A percentile compares a stretch with the other conserved stretches of the same genome.
These are phyloP conservation scores for Chascanopsetta lugubris DNA, from an alignment of 2,113 vertebrate species.

Conservation along the genomic window DNA sequence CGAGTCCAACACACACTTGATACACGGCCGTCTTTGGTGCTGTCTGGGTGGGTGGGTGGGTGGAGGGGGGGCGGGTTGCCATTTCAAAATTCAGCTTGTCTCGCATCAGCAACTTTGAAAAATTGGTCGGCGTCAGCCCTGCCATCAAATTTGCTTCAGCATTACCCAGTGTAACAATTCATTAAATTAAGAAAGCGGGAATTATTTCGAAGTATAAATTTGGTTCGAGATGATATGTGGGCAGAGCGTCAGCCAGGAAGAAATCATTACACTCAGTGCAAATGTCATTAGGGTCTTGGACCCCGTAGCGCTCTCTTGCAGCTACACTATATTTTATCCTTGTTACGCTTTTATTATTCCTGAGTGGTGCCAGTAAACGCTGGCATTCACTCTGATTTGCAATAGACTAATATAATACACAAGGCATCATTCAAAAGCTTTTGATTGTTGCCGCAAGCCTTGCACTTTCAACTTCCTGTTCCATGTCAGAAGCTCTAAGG, in stretches of 20 bases:
- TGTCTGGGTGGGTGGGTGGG: background rate
- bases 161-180: background rate
- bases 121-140: background rate
- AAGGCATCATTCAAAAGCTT: conserved; percentile 9
- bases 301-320: background rate
- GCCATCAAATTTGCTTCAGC: background rate
- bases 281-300: conserved; percentile 1
- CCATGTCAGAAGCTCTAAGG: conserved; percentile 48
- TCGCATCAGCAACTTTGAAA: background rate
- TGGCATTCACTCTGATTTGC: background rate
- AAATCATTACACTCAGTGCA: background rate
- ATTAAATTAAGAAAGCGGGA: background rate
- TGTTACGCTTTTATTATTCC: conserved; percentile 21
- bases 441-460: conserved; percentile 5
- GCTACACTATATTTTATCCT: conserved; percentile 9
- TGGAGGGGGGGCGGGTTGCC: background rate
- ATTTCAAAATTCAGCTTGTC: background rate
- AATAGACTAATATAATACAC: conserved; percentile 2
- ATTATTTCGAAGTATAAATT: background rate
- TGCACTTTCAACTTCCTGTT: conserved; percentile 49
- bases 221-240: background rate
- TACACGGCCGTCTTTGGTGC: background rate
- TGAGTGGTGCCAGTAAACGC: conserved; percentile 11
- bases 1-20: background rate
- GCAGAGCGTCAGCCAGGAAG: background rate